Base-by-base conservation (phyloP, 1,140 invertebrate genomes). In the Ceratina australensis region DNA sequence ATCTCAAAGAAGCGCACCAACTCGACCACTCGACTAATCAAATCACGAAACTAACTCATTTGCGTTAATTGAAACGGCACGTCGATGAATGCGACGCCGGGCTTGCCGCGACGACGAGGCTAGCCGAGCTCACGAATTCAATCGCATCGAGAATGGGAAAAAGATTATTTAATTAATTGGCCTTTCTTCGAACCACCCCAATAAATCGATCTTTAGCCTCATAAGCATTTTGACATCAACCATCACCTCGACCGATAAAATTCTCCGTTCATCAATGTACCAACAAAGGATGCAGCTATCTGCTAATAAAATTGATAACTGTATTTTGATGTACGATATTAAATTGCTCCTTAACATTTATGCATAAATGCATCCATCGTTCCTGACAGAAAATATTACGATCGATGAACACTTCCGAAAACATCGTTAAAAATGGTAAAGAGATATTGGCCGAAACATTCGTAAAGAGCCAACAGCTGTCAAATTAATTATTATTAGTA, bases 161-260 rank as follows among this genome's bases (percentile, higher is more conserved):
- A 50, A 66, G 72, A 15, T 33, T 68, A 26, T 76, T 68, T 69
- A 69, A 76, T 76, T 76, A 69, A 69, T 76, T 33, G 54, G 1
- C 10, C 10, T 10, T 3, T 4, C 24, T 66, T n/a, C 20, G 4
- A 69, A 10, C 54, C 42, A 5, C 33, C 63, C 22, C 13, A 13
- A n/a, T 4, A 4, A 60, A 69, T 59, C 47, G 72, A 72, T 57
- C 47, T 3, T 65, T 16, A n/a, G 12, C 33, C 56, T 72, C 63
- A 57, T 61, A 63, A 49, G 28, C 24, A 74, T 69, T 79, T 71
- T 54, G 3, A 49, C 52, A 66, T 16, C 7, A 3, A 24, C 18
- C 8, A 3, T n/a, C 12, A 42, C 5, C 61, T 10, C 33, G 2
- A 26, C 22, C 64, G 72, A 54, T 80, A 3, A n/a, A n/a, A 42